Evolutionary conservation across 2,113 vertebrate genomes (phyloP).

Genomic region (Spheniscus mendiculus): DNA sequence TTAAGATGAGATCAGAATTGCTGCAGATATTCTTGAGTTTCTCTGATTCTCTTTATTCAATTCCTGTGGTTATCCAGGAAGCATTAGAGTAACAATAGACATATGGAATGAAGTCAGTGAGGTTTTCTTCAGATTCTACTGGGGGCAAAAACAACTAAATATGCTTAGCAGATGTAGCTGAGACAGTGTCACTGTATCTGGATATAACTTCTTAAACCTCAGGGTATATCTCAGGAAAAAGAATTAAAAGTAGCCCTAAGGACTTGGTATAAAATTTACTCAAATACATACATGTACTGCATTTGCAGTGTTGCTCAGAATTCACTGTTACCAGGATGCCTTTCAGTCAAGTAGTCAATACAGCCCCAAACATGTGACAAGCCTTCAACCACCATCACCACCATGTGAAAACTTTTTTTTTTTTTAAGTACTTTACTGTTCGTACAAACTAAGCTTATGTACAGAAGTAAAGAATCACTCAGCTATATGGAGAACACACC

Average conservation of each 20-base stretch:
- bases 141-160: background rate
- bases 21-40: background rate
- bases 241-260: background rate
- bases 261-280: background rate
- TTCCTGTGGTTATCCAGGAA: slow-evolving; percentile 8
- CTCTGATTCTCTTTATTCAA: background rate
- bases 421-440: background rate
- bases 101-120: background rate
- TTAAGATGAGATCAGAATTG: slow-evolving; percentile 6
- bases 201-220: background rate
- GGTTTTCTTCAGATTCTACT: background rate
- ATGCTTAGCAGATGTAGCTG: background rate
- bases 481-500: background rate
- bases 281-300: background rate
- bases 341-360: background rate
- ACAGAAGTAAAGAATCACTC: background rate
- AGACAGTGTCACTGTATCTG: background rate
- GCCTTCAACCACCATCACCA: background rate
- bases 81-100: background rate
- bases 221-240: background rate
- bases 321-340: background rate
- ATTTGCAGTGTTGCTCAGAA: background rate
- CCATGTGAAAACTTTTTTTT: background rate
- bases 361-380: background rate
- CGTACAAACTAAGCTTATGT: background rate